A percentile compares a stretch with the other conserved stretches of the same genome.
These are phyloP conservation scores for Aptenodytes patagonicus DNA, from an alignment of 2,113 vertebrate species.

Conservation along the genomic window DNA sequence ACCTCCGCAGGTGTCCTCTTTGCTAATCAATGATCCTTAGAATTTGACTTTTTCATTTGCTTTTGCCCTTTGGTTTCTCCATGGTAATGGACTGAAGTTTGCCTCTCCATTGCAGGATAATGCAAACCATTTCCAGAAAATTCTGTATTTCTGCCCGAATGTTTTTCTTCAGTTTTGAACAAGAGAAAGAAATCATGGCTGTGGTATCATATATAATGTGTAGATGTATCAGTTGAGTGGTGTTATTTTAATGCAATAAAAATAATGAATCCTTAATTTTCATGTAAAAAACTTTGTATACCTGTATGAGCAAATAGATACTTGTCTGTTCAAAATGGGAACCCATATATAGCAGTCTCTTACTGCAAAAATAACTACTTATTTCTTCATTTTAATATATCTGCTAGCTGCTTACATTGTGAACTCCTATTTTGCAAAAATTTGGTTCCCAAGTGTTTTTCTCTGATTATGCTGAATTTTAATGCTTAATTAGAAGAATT, in stretches of 20 bases:
- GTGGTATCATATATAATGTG: neutral
- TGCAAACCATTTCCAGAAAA: neutral
- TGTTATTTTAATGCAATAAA: neutral
- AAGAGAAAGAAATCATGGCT: neutral
- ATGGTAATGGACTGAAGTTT: neutral
- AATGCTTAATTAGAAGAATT: neutral
- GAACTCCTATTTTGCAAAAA: neutral
- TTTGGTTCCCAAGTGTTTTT: neutral
- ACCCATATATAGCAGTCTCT: neutral
- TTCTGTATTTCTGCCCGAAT: neutral
- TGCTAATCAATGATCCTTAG: neutral
- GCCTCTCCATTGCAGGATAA: neutral
- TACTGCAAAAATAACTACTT: neutral
- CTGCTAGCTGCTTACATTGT: neutral
- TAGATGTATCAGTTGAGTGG: neutral
- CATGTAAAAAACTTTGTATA: neutral
- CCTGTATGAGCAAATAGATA: neutral
- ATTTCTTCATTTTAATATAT: neutral
- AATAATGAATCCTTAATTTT: neutral
- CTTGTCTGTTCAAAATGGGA: neutral
- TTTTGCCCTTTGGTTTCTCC: neutral
- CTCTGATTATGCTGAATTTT: neutral
- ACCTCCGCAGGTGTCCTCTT: neutral
- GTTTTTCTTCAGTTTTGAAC: neutral
- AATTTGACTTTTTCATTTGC: neutral